Evolutionary conservation across 2,113 vertebrate species (phyloP), one percentile per base, ranked within the genome.

Genomic region (Eubucco bourcierii): DNA sequence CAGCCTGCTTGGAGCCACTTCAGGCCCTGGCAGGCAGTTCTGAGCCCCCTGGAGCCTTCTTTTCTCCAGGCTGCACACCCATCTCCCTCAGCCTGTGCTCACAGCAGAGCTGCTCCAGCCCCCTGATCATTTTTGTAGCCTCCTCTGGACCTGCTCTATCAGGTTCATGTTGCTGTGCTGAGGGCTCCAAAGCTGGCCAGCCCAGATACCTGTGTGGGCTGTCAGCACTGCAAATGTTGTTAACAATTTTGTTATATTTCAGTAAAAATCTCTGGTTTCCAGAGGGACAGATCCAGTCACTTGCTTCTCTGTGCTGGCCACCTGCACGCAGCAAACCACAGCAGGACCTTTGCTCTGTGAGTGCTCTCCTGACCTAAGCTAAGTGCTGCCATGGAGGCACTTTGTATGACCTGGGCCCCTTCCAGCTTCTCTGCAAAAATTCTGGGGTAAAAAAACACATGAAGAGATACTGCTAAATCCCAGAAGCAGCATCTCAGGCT

Each of bases 361-460:
- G 44, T 44, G 58, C 84, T 84, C 19, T 64, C 70, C 86, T 66
- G 72, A 90, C 72, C 85, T 44, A 25, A 58, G 31, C 50, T 53
- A 72, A 80, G 24, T 55, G 21, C 52, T 63, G 33, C 76, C 3
- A 6, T 29, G 50, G 6, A 58, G 44, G 63, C 64, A 37, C 23
- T n/a, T 41, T 64, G 50, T 0, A 0, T 70, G 66, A 64, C 59
- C 68, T 82, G 91, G 75, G 55, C 53, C 34, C 2, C 1, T 52
- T 84, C 83, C 86, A 84, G 63, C 60, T 81, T 68, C 78, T 75
- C 84, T 82, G 71, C 52, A 76, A 78, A 86, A 81, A 88, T n/a
- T 55, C 59, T n/a, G 46, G 88, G 70, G 61, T 88, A 78, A 81
- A 80, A 84, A 91, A 67, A 44, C 21, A 59, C 50, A 12, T 72